Evolutionary conservation across 1,140 invertebrate species (phyloP).

Genomic region (Dolichoris vasculosae): DNA sequence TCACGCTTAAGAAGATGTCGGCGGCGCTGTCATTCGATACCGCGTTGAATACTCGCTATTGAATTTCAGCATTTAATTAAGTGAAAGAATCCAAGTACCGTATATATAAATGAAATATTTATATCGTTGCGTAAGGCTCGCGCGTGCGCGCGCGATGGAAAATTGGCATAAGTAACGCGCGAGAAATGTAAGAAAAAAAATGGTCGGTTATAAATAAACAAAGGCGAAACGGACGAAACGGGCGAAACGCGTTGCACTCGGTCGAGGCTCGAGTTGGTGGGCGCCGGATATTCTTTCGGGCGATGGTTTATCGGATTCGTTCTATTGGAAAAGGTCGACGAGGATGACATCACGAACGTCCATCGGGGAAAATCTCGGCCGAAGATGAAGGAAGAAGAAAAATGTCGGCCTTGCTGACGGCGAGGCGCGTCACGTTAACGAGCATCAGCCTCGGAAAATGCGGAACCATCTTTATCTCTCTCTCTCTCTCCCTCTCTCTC

Average conservation of each 20-base stretch:
- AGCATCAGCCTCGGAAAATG: conserved; percentile 48
- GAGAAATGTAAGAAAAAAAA: conserved; percentile 5
- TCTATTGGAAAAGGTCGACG: not conserved
- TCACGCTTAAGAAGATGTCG: conserved; percentile 13
- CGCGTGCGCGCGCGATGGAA: not conserved
- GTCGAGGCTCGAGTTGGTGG: not conserved
- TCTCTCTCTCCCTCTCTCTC: not conserved
- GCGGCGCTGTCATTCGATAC: conserved; percentile 9
- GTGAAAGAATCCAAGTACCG: conserved; percentile 21
- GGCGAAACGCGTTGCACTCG: not conserved
- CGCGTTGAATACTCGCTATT: conserved; percentile 18
- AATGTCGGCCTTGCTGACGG: conserved; percentile 7
- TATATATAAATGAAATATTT: not conserved
- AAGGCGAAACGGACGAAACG: too few relatives aligned
- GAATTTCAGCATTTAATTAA: conserved; percentile 33
- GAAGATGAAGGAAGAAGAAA: conserved; percentile 8
- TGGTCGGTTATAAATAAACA: not conserved
- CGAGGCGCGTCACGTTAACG: conserved; percentile 46
- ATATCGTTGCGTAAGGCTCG: not conserved
- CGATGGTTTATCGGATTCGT: too few relatives aligned
- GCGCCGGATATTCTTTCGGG: not conserved
- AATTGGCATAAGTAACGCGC: not conserved
- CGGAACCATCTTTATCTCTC: conserved; percentile 36
- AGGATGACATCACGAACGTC: not conserved
- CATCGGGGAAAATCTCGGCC: not conserved